These are phyloP conservation scores for Eustalomyia histrio DNA, from an alignment of 2,888 invertebrate species.

Conservation along the genomic window DNA sequence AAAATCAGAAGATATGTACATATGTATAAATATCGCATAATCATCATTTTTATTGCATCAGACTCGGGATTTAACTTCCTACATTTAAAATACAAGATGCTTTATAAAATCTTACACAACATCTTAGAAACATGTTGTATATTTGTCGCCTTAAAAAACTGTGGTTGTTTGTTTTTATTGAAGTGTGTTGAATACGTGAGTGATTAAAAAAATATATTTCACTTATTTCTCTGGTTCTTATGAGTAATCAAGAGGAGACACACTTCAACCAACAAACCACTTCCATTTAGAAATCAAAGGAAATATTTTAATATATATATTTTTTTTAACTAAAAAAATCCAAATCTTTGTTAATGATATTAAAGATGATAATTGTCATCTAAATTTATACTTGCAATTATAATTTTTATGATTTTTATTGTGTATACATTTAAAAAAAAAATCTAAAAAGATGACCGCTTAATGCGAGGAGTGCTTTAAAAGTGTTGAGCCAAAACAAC, in stretches of 20 bases:
- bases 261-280: neutral
- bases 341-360: neutral
- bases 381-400: neutral
- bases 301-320: neutral
- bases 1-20: too few species aligned
- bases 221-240: neutral
- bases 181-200: slow-evolving; percentile 40
- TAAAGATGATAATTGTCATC: neutral
- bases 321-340: neutral
- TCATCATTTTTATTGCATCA: slow-evolving; percentile 1
- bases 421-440: neutral
- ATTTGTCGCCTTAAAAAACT: slow-evolving; percentile 22
- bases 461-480: neutral
- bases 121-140: too few species aligned
- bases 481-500: neutral
- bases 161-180: slow-evolving; percentile 4
- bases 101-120: slow-evolving; percentile 12
- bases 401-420: neutral
- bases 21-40: neutral
- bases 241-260: neutral
- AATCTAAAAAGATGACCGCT: neutral
- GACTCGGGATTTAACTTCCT: slow-evolving; percentile 1
- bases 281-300: neutral
- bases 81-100: neutral
- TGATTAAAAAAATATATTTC: slow-evolving; percentile 7